Conservation (phyloP, 2,113 vertebrate species). For the Accipiter cooperii region DNA sequence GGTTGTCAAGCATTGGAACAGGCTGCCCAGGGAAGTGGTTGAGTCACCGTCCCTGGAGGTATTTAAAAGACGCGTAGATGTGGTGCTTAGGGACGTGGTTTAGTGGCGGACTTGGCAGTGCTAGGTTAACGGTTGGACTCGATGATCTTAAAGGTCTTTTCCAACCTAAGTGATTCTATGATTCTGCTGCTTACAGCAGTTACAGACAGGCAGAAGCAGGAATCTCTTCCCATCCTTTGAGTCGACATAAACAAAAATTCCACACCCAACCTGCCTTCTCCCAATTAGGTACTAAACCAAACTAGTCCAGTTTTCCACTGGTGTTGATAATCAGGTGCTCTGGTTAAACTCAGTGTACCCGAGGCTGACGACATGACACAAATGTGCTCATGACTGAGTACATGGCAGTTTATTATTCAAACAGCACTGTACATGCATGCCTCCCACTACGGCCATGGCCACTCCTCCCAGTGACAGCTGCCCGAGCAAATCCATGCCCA, state of each 20-base stretch:
- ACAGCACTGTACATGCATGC: rapidly evolving
- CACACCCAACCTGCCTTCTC: not conserved
- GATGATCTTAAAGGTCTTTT: not conserved
- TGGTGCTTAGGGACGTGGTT: no score
- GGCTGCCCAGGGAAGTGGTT: no score
- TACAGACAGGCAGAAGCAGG: not conserved
- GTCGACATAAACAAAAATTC: rapidly evolving
- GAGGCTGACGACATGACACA: not conserved
- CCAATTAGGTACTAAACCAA: rapidly evolving
- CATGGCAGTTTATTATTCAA: rapidly evolving
- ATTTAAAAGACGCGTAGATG: no score
- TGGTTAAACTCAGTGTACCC: rapidly evolving
- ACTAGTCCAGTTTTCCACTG: no score
- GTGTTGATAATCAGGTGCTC: rapidly evolving
- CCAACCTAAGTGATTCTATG: not conserved
- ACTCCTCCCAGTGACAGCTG: not conserved
- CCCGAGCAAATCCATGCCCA: not conserved
- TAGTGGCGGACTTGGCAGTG: no score
- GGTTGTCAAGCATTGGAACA: no score
- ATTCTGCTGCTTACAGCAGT: not conserved
- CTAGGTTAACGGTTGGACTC: not conserved
- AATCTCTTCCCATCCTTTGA: not conserved
- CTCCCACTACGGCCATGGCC: not conserved
- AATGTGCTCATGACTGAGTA: rapidly evolving
- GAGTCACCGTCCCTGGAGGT: no score